Conservation (phyloP, 2,113 vertebrate genomes). For the Turdus rufiventris region DNA sequence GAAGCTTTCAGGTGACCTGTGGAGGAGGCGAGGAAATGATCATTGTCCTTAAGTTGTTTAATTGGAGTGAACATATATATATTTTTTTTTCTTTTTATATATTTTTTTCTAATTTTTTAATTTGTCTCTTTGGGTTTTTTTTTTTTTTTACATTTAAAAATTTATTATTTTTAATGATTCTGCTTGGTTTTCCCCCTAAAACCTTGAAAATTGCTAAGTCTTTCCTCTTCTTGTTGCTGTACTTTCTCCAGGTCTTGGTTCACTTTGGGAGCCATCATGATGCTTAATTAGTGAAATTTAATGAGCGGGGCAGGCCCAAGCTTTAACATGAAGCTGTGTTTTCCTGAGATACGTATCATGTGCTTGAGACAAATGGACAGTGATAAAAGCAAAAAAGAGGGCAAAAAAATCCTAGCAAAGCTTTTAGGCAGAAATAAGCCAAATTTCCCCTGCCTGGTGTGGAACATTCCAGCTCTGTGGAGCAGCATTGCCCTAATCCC, state of each 20-base stretch:
- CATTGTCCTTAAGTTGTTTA: not conserved
- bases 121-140: not conserved
- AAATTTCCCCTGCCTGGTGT: not conserved
- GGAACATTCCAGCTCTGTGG: not conserved
- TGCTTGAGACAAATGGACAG: not conserved
- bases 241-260: not conserved
- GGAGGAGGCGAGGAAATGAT: not conserved
- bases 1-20: not conserved
- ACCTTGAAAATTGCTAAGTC: not conserved
- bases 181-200: not conserved
- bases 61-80: not conserved
- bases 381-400: not conserved
- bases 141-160: not conserved
- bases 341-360: not conserved
- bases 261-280: not conserved
- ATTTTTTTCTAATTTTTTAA: not conserved
- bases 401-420: not conserved
- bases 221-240: not conserved
- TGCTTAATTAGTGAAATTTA: not conserved
- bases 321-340: not conserved
- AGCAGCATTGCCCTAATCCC: accelerated
- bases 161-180: not conserved
- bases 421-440: not conserved
- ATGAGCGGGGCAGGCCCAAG: not conserved
- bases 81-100: too few species aligned